Evolutionary conservation across 2,888 invertebrate genomes (phyloP), one percentile per base, ranked within the genome.

Genomic region (Rambutsinella grinnellia): DNA sequence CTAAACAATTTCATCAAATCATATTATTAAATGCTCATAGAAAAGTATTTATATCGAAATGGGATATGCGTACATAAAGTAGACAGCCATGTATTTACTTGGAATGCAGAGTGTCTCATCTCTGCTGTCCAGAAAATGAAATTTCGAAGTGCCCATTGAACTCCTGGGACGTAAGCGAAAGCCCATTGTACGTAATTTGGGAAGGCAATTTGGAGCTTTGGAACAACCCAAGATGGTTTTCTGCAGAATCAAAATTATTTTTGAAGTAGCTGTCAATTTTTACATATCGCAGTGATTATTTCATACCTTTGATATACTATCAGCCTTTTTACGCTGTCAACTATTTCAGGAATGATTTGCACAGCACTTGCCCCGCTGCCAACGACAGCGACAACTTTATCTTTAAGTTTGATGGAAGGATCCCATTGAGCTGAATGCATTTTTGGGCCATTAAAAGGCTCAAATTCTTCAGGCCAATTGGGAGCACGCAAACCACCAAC

Each of bases 381-480:
- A 67, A 82, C 63, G 1, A 82, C 54, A 0, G 68, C 82, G 3
- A 82, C 80, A 8, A 13, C 28, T 36, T 81, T 82, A 6, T 57
- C 76, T 21, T 74, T 47, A 26, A 81, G 58, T 2, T 72, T 56
- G 3, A 80, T 24, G 2, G 63, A 66, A 1, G 68, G 27, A 70
- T 82, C 66, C 82, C 82, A 82, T 53, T 70, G 36, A 0, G 79
- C 81, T 0, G 82, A 77, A 47, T 82, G 82, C 21, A 81, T 67
- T 13, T 23, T 53, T n/a, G 70, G 63, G 1, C 76, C 76, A 49
- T 51, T 56, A 62, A 79, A 80, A 10, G 62, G 2, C 0, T 53
- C 26, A 62, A 76, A 81, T 57, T 80, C 65, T 3, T 65, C 27
- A 0, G 82, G 82, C 10, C 49, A 74, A 53, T 72, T 17, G 10